phyloP scores from a whole-genome alignment of 1,140 invertebrate species.

The Solenopsis fugax region DNA sequence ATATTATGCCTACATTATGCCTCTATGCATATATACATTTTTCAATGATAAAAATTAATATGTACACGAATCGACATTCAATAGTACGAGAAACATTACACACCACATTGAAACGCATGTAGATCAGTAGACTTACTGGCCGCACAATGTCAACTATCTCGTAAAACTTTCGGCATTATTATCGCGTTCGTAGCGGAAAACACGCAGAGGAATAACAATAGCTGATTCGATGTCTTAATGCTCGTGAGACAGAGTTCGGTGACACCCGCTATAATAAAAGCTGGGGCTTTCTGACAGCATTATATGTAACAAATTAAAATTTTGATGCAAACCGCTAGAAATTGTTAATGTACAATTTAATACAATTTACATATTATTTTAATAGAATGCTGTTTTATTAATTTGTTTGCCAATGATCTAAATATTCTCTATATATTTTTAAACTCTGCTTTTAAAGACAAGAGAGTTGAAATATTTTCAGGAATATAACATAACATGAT shows the following conservation, averaged over 20 bases:
- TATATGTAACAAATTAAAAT: not conserved
- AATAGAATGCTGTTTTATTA: not conserved
- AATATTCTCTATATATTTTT: not conserved
- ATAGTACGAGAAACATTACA: slow-evolving; percentile 82
- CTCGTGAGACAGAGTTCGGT: not conserved
- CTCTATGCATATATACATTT: slow-evolving; percentile 81
- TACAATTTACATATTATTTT: not conserved
- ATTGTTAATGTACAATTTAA: not conserved
- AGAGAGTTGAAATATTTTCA: not conserved
- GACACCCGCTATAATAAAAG: slow-evolving; percentile 12
- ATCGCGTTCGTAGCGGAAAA: slow-evolving; percentile 14
- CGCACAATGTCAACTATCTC: slow-evolving; percentile 83
- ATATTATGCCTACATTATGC: slow-evolving; percentile 42
- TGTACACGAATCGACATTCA: slow-evolving; percentile 85
- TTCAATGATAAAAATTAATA: slow-evolving; percentile 84
- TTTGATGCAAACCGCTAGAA: not conserved
- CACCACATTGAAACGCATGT: slow-evolving; percentile 76
- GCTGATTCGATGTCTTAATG: slow-evolving; percentile 23
- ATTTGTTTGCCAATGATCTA: not conserved
- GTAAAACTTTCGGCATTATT: slow-evolving; percentile 63
- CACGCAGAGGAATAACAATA: not conserved
- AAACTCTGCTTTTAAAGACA: not conserved
- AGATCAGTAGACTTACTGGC: slow-evolving; percentile 79
- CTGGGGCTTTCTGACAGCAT: not conserved
- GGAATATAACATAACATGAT: not conserved